These are phyloP conservation scores for cat (Felis catus) DNA, from an alignment of 2,113 vertebrate species.

Conservation along the genomic window DNA sequence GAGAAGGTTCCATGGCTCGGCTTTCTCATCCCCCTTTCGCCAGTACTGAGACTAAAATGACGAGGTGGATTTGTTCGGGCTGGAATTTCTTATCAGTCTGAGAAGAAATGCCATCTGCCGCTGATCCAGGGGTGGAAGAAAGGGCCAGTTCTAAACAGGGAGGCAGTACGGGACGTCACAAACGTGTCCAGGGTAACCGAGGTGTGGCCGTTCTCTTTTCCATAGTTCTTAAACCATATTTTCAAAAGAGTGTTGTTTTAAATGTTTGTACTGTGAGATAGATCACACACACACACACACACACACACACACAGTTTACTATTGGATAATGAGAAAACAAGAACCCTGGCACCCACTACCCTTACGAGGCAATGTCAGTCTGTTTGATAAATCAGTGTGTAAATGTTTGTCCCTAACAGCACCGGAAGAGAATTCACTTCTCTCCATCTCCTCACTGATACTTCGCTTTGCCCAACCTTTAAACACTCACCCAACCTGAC, in stretches of 20 bases:
- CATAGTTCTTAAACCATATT: background rate
- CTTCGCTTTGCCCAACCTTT: background rate
- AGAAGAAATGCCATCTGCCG: background rate
- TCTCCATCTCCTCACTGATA: background rate
- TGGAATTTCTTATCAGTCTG: background rate
- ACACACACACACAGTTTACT: background rate
- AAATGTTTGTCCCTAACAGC: background rate
- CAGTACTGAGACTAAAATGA: background rate
- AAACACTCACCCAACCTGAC: background rate
- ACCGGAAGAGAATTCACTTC: background rate
- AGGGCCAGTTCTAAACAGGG: fast-evolving
- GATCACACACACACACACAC: background rate
- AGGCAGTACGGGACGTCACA: fast-evolving
- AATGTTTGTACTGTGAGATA: background rate
- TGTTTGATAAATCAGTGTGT: background rate
- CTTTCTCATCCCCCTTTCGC: background rate
- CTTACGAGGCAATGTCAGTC: background rate
- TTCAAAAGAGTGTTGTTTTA: background rate
- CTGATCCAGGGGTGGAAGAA: fast-evolving
- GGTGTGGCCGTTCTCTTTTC: background rate
- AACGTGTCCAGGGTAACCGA: background rate
- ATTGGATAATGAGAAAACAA: background rate
- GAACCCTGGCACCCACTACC: background rate
- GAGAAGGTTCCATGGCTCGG: background rate
- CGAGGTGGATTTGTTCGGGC: background rate